phyloP scores from a whole-genome alignment of 2,888 invertebrate species.

The Xestia ashworthii region DNA sequence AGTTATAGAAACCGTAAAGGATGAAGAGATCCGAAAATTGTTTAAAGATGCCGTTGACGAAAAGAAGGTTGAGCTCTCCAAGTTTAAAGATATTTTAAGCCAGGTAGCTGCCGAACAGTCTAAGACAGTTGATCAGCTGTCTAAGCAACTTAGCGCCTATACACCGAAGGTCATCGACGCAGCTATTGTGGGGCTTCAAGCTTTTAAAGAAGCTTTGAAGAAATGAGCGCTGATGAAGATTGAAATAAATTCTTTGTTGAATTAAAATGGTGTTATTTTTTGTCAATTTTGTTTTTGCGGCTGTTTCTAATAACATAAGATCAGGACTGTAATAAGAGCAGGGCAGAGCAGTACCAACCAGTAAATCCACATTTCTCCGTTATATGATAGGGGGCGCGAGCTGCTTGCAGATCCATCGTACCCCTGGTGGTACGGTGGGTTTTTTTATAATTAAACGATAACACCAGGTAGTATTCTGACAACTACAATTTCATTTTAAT shows the following conservation, averaged over 20 bases:
- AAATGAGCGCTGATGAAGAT: not conserved
- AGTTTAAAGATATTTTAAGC: conserved; percentile 15
- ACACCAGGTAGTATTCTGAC: no score
- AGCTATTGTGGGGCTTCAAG: conserved; percentile 1
- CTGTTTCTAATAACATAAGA: no score
- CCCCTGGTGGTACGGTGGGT: no score
- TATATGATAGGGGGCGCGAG: no score
- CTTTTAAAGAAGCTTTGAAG: not conserved
- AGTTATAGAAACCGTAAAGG: not conserved
- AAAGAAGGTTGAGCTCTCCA: not conserved
- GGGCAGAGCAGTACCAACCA: no score
- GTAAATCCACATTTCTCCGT: no score
- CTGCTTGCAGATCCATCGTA: no score
- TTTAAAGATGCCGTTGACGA: not conserved
- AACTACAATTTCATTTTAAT: no score
- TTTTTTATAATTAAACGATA: no score
- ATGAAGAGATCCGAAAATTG: conserved; percentile 3
- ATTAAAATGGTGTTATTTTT: not conserved
- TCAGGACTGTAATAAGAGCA: no score
- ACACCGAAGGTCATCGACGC: conserved; percentile 24
- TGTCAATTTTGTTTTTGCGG: not conserved
- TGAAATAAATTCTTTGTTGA: not conserved
- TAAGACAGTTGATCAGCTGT: conserved; percentile 1
- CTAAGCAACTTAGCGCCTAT: not conserved
- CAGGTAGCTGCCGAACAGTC: conserved; percentile 13